Evolutionary conservation across 2,888 invertebrate genomes (phyloP).

Genomic region (Rhingia campestris): DNA sequence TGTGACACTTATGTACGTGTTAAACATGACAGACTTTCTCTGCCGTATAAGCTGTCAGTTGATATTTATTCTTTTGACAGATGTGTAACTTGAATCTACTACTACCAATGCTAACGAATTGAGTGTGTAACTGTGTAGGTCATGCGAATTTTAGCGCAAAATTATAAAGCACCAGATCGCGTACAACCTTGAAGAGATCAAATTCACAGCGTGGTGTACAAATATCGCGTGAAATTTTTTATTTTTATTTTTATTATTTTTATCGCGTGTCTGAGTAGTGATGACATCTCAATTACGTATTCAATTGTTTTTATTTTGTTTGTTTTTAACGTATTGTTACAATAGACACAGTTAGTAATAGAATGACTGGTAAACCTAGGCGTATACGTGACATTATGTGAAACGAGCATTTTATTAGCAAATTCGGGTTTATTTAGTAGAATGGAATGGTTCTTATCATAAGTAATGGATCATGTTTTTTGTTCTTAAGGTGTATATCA

Average conservation of each 20-base stretch:
- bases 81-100: constrained; percentile 14
- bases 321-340: not conserved
- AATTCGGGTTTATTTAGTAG: no score
- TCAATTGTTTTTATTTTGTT: not conserved
- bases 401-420: no score
- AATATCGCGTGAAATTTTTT: constrained; percentile 1
- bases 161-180: constrained; percentile 18
- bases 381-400: constrained; percentile 15
- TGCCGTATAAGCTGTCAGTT: constrained; percentile 5
- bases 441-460: no score
- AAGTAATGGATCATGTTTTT: no score
- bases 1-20: constrained; percentile 18
- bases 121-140: constrained; percentile 8
- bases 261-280: not conserved
- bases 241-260: not conserved
- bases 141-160: constrained; percentile 15
- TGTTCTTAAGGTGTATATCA: no score
- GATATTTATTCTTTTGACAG: not conserved
- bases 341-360: not conserved
- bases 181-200: constrained; percentile 44
- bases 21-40: constrained; percentile 40
- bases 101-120: not conserved
- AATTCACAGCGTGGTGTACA: constrained; percentile 12
- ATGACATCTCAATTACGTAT: constrained; percentile 19
- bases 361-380: not conserved